Evolutionary conservation across 2,888 invertebrate genomes (phyloP), one percentile per base, ranked within the genome.

Genomic region (Rhagonycha fulva): DNA sequence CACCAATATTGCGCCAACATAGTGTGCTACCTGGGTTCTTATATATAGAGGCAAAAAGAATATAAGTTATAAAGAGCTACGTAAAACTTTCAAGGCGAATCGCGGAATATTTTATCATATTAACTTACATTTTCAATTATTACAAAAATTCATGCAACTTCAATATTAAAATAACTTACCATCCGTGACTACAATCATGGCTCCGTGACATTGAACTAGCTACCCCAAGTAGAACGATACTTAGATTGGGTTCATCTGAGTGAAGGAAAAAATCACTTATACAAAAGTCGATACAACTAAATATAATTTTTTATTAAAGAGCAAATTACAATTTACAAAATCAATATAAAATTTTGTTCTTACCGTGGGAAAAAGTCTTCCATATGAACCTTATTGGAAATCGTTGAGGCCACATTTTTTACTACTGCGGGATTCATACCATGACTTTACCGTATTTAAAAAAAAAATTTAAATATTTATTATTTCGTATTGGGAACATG

Each of bases 331-430:
- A 66, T n/a, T 14, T 66, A 19, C 12, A 63, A n/a, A 12, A 24
- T n/a, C n/a, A n/a, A n/a, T n/a, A n/a, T 23, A 14, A 14, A 12
- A 24, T 5, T 19, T n/a, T n/a, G 24, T 66, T n/a, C n/a, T n/a
- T 66, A 66, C 3, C 24, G 32, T 14, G 71, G 71, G 26, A 72
- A 32, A 0, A 72, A 14, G 5, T 72, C 71, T 12, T 72, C 62
- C 12, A 24, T 61, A 30, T 70, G 74, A n/a, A 74, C 28, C 24
- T 67, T 67, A 19, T 23, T 70, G 28, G 69, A 75, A 19, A 75
- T 62, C 19, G 9, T 10, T 26, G 67, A 30, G 1, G 76, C 72
- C 1, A 62, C 32, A 30, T 61, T 74, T 14, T 9, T 75, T 14
- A 32, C 68, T 9, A 74, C 68, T 28, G 28, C 30, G 14, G 23